Percentiles rank a stretch among this genome's conserved stretches.
Conservation (phyloP, 1,140 invertebrate species). For the Augochlora pura region DNA sequence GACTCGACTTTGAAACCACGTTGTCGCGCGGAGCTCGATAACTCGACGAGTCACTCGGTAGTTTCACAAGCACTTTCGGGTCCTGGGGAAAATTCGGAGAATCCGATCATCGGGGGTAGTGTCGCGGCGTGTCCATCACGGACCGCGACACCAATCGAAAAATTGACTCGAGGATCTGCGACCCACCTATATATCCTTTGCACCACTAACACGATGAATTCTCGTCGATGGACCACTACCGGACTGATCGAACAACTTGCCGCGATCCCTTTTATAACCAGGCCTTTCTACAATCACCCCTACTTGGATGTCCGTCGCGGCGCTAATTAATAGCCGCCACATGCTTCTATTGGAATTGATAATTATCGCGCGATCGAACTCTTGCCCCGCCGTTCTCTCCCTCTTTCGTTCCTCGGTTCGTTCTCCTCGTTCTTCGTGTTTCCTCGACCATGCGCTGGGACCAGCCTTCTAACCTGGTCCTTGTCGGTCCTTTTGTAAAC, state of each 20-base stretch:
- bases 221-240: slow-evolving; percentile 70
- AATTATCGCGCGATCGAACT: slow-evolving; percentile 38
- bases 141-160: neutral
- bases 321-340: slow-evolving; percentile 58
- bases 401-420: neutral
- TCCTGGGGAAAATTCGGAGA: no score
- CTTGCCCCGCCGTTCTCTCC: neutral
- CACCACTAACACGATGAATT: slow-evolving; percentile 50
- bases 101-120: no score
- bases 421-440: no score
- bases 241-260: slow-evolving; percentile 65
- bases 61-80: neutral
- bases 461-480: no score
- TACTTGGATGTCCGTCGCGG: slow-evolving; percentile 38
- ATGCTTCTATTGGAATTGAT: slow-evolving; percentile 68
- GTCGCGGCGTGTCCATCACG: neutral
- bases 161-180: neutral
- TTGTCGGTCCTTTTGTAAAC: no score
- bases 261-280: slow-evolving; percentile 73
- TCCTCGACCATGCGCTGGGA: no score
- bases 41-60: neutral
- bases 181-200: slow-evolving; percentile 63
- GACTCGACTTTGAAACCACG: neutral
- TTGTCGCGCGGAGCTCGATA: neutral
- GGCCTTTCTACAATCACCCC: slow-evolving; percentile 47